Evolutionary conservation across 1,140 invertebrate species (phyloP).

Genomic region (Drosophila repletoides): DNA sequence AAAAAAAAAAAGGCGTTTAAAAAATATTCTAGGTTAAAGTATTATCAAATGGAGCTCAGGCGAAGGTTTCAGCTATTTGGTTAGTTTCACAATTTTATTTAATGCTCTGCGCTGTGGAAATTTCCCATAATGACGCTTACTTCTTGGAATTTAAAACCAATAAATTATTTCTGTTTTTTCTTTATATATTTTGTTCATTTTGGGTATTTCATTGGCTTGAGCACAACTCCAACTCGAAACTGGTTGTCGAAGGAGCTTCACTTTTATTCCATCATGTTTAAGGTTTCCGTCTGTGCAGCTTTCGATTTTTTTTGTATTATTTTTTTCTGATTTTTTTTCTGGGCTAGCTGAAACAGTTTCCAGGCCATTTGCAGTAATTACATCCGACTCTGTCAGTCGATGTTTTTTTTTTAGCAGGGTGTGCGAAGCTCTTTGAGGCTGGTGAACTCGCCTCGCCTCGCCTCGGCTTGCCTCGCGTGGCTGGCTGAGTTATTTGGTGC

Average conservation of each 20-base stretch:
- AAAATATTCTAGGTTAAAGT: slow-evolving; percentile 1
- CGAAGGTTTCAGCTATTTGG: slow-evolving; percentile 1
- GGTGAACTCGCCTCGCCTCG: slow-evolving; percentile 33
- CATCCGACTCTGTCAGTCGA: slow-evolving; percentile 20
- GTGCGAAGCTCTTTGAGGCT: slow-evolving; percentile 10
- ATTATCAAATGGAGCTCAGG: not conserved
- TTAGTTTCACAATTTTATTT: slow-evolving; percentile 12
- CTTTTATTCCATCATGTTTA: slow-evolving; percentile 29
- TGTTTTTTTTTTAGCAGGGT: not conserved
- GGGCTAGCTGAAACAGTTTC: slow-evolving; percentile 26
- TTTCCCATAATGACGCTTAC: slow-evolving; percentile 36
- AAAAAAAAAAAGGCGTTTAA: too few relatives aligned
- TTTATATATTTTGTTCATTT: slow-evolving; percentile 2
- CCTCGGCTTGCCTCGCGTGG: too few relatives aligned
- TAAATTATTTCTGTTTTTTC: slow-evolving; percentile 13
- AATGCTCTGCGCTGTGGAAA: slow-evolving; percentile 18
- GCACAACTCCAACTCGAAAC: slow-evolving; percentile 17
- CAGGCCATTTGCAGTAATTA: slow-evolving; percentile 44
- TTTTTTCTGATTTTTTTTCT: not conserved
- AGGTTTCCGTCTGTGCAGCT: slow-evolving; percentile 14
- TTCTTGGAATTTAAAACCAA: slow-evolving; percentile 39
- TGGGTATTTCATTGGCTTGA: slow-evolving; percentile 24
- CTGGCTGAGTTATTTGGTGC: slow-evolving; percentile 29
- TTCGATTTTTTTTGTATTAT: slow-evolving; percentile 34
- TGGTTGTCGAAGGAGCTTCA: slow-evolving; percentile 46